Conservation (phyloP, 2,797 vertebrate genomes). For the Agapornis canus region DNA sequence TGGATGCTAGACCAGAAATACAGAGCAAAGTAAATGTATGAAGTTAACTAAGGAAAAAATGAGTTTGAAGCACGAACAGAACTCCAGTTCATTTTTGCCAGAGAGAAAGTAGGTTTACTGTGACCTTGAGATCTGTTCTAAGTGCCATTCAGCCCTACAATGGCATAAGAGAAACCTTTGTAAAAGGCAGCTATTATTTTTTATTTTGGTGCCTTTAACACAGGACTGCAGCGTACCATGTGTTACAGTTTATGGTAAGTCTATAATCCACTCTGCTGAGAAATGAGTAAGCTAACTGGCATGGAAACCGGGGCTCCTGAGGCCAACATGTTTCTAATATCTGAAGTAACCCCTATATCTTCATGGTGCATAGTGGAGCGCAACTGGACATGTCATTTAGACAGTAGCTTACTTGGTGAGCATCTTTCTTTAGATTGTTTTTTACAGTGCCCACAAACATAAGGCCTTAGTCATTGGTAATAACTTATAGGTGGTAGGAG, state of each 20-base stretch:
- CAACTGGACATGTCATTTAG: fast-evolving
- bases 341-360: fast-evolving
- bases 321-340: fast-evolving
- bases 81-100: constrained; percentile 48
- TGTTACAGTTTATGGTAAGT: not conserved
- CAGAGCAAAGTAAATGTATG: constrained; percentile 47
- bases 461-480: not conserved
- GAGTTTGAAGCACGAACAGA: constrained; percentile 29
- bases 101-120: not conserved
- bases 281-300: not conserved
- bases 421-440: fast-evolving
- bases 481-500: not conserved
- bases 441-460: not conserved
- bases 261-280: not conserved
- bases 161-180: fast-evolving
- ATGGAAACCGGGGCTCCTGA: fast-evolving
- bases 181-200: not conserved
- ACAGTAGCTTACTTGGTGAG: not conserved
- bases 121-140: constrained; percentile 42
- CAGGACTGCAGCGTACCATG: fast-evolving
- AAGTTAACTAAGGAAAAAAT: constrained; percentile 66
- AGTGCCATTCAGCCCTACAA: fast-evolving
- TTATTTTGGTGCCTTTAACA: not conserved
- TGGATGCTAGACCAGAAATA: constrained; percentile 33
- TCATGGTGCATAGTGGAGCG: fast-evolving